Percentiles rank a stretch among this genome's conserved stretches.
These are phyloP conservation scores for Trematomus bernacchii DNA, from an alignment of 2,797 vertebrate genomes.

Conservation along the genomic window DNA sequence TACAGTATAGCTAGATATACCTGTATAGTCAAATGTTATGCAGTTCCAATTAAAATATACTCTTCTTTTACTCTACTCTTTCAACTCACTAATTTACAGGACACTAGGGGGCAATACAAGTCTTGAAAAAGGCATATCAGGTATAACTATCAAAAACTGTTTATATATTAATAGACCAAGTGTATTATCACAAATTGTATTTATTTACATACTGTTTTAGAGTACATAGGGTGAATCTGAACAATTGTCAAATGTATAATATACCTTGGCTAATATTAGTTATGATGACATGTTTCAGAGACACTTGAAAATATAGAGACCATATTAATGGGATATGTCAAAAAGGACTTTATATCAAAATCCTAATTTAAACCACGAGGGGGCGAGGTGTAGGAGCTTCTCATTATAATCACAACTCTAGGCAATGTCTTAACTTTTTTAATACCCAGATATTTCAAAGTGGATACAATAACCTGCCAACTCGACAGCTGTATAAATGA, in stretches of 20 bases:
- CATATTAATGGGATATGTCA: background rate
- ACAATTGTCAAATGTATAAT: background rate
- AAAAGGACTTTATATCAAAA: conserved; percentile 1
- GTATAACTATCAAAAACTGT: background rate
- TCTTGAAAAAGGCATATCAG: background rate
- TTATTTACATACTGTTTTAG: background rate
- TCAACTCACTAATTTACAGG: background rate
- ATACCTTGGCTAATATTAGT: background rate
- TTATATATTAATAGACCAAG: background rate
- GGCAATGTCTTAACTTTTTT: background rate
- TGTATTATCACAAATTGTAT: background rate
- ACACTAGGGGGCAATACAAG: background rate
- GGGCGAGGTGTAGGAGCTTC: background rate
- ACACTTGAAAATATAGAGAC: background rate
- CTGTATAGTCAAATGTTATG: too few species aligned
- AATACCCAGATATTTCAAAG: background rate
- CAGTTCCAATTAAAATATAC: too few species aligned
- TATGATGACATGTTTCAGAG: background rate
- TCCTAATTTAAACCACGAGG: background rate
- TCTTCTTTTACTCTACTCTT: too few species aligned
- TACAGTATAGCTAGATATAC: too few species aligned
- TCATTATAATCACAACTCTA: background rate
- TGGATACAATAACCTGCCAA: background rate
- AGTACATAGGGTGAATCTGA: background rate
- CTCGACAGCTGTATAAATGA: background rate